Conservation (phyloP, 2,113 vertebrate genomes). For the Pseudopodoces humilis region DNA sequence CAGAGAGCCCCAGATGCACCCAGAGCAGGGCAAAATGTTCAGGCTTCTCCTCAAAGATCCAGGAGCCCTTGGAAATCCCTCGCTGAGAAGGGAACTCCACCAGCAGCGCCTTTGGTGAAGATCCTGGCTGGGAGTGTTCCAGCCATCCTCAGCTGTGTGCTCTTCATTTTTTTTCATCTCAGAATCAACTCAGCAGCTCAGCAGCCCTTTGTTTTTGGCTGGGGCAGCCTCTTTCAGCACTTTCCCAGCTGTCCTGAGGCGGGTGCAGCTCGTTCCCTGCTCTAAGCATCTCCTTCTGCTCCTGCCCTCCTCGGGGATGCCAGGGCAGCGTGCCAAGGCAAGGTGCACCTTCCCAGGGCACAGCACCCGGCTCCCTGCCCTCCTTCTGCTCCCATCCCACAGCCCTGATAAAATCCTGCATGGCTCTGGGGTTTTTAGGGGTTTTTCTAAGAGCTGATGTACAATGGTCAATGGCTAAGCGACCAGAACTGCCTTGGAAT, state of each 20-base stretch:
- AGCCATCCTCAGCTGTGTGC: not conserved
- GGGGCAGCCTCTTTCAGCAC: not conserved
- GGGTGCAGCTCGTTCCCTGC: not conserved
- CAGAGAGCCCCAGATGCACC: fast-evolving
- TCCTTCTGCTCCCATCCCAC: not conserved
- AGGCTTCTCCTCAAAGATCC: not conserved
- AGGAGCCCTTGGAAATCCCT: not conserved
- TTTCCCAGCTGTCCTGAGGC: not conserved
- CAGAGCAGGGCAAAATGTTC: not conserved
- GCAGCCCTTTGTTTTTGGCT: not conserved
- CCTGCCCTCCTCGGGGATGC: not conserved
- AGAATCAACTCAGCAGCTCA: not conserved
- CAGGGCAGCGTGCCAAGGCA: not conserved
- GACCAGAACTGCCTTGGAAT: not conserved
- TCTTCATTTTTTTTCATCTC: not conserved
- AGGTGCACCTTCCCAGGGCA: not conserved
- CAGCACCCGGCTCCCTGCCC: not conserved
- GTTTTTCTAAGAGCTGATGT: not conserved
- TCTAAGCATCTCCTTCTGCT: not conserved
- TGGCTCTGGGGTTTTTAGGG: fast-evolving
- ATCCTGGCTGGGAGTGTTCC: not conserved
- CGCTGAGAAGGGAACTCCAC: not conserved
- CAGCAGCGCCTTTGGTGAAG: not conserved
- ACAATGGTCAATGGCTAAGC: not conserved
- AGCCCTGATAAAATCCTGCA: not conserved